Percentiles rank a stretch among this genome's conserved stretches.
phyloP scores from a whole-genome alignment of 2,113 vertebrate species.

The Spea bombifrons region DNA sequence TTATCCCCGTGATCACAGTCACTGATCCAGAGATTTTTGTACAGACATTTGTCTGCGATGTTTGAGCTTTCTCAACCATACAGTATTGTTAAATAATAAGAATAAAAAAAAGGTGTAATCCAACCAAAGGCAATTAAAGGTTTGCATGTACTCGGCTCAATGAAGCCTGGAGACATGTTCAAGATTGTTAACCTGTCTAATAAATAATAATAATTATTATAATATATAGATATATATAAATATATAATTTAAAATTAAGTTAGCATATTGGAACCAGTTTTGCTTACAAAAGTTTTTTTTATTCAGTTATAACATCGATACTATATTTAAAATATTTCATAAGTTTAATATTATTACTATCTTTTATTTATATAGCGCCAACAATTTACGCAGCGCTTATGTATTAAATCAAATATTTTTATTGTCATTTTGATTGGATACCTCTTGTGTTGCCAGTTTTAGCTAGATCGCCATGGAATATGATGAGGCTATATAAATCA shows the following conservation, averaged over 20 bases:
- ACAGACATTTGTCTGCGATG: constrained; percentile 62
- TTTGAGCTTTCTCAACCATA: constrained; percentile 51
- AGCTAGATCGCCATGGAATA: too few relatives aligned
- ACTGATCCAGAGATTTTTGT: constrained; percentile 59
- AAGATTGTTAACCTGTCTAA: constrained; percentile 27
- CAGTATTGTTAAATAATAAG: constrained; percentile 21
- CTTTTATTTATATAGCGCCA: too few relatives aligned
- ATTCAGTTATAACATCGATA: not conserved
- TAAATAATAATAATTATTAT: not conserved
- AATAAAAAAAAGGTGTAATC: constrained; percentile 52
- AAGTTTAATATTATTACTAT: not conserved
- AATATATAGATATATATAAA: too few relatives aligned
- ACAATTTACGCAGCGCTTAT: too few relatives aligned
- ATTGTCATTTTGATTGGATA: too few relatives aligned
- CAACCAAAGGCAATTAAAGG: constrained; percentile 56
- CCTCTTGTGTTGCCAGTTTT: too few relatives aligned
- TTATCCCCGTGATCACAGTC: constrained; percentile 55
- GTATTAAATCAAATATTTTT: constrained; percentile 27
- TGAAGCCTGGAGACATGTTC: constrained; percentile 28
- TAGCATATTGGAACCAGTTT: constrained; percentile 3
- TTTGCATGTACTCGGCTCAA: constrained; percentile 29
- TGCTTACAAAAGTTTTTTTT: constrained; percentile 3
- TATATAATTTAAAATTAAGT: too few relatives aligned
- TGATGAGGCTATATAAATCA: too few relatives aligned
- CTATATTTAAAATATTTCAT: not conserved